Percentiles rank a stretch among this genome's conserved stretches.
These are phyloP conservation scores for Thymelicus lineola DNA, from an alignment of 2,888 invertebrate genomes.

Conservation along the genomic window DNA sequence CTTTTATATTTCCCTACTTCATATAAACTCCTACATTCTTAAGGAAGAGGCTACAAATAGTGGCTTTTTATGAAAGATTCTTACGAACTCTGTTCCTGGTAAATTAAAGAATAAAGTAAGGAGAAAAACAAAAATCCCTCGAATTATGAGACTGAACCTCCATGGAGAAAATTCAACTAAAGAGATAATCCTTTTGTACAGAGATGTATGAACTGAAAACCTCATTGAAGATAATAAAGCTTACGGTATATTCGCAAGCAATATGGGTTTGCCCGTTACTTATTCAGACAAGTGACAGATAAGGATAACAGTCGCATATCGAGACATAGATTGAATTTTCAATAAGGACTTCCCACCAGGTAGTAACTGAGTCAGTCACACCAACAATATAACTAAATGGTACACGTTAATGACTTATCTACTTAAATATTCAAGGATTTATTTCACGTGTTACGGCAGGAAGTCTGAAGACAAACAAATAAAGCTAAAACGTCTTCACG, in stretches of 20 bases:
- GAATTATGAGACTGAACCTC: conserved; percentile 30
- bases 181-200: conserved; percentile 45
- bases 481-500: conserved; percentile 20
- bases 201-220: conserved; percentile 64
- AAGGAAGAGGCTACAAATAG: too few species aligned
- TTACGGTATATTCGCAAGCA: conserved; percentile 71
- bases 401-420: conserved; percentile 20
- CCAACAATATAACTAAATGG: conserved; percentile 21
- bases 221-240: conserved; percentile 70
- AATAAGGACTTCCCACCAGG: conserved; percentile 56
- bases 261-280: conserved; percentile 73
- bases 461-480: conserved; percentile 24
- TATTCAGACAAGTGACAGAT: conserved; percentile 68
- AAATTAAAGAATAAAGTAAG: neutral
- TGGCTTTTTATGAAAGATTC: too few species aligned
- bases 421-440: conserved; percentile 33
- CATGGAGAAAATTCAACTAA: conserved; percentile 42
- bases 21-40: too few species aligned
- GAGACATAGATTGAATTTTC: conserved; percentile 67
- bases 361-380: conserved; percentile 2
- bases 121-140: conserved; percentile 5
- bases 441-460: conserved; percentile 13
- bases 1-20: too few species aligned
- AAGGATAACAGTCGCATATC: conserved; percentile 71
- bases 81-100: too few species aligned